phyloP scores from a whole-genome alignment of 2,797 vertebrate genomes.

The Xerus rutilus region DNA sequence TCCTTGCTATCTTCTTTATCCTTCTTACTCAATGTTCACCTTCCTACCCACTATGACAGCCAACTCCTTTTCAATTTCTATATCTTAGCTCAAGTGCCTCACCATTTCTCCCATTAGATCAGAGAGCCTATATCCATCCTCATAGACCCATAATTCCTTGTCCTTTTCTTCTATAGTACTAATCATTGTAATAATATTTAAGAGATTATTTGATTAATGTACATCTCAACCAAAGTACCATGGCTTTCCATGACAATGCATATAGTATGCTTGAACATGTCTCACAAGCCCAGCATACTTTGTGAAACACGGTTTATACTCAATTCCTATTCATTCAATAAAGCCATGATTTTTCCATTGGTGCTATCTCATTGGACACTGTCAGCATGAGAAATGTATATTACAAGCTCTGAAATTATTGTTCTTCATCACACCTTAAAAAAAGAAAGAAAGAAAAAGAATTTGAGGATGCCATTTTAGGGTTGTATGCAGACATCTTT shows the following conservation, averaged over 20 bases:
- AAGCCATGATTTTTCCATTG: background rate
- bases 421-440: background rate
- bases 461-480: background rate
- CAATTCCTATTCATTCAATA: background rate
- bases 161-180: background rate
- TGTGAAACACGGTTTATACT: background rate
- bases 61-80: background rate
- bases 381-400: background rate
- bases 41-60: rapidly evolving
- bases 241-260: background rate
- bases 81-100: background rate
- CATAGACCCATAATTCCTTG: background rate
- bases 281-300: background rate
- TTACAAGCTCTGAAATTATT: background rate
- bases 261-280: background rate
- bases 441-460: background rate
- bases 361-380: background rate
- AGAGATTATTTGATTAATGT: background rate
- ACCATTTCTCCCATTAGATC: background rate
- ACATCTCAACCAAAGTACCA: background rate
- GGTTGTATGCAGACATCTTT: background rate
- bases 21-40: background rate
- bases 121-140: background rate
- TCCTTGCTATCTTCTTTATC: background rate
- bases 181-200: background rate